Evolutionary conservation across 2,113 vertebrate species (phyloP), one percentile per base, ranked within the genome.

Genomic region (Spizaetus ornatus): DNA sequence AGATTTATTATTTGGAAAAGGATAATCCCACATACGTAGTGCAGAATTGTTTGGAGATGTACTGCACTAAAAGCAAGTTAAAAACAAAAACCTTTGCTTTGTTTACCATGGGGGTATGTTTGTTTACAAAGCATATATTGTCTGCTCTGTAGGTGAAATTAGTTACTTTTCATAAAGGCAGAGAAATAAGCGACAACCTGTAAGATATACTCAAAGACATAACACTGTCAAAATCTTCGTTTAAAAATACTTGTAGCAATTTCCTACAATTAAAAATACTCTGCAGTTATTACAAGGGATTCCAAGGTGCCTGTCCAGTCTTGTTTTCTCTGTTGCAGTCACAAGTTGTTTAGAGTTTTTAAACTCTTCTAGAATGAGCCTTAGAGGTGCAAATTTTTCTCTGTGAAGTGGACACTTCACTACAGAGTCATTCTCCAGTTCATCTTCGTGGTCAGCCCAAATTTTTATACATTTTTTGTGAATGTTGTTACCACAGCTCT

Each of bases 401-500:
- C 98, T 96, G 83, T 98, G 97, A 42, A 98, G 96, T 32, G 98
- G 98, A 48, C 98, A 98, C 76, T 97, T 98, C 55, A 98, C 91
- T 85, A 89, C 93, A 53, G 88, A 90, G 10, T 82, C 70, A 22
- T 56, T 66, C 16, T 97, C 93, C 6, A 42, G 55, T 10, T 79
- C 79, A 27, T 65, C 71, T 90, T 98, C 97, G 85, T 98, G 93
- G 42, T 97, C 95, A 3, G 82, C 96, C 97, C 98, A 98, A 53
- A 98, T 95, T 82, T 98, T 98, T 98, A 98, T 97, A 82, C 98
- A 98, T 70, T 96, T 98, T 87, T 99, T 97, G 88, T 99, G 98
- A 71, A 98, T 14, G 5, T 92, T 98, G 84, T 98, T 99, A 73
- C 97, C 98, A 88, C 97, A 98, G 45, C 98, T 95, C 47, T 98